Conservation (phyloP, 2,797 vertebrate species). For the Loriculus beryllinus region DNA sequence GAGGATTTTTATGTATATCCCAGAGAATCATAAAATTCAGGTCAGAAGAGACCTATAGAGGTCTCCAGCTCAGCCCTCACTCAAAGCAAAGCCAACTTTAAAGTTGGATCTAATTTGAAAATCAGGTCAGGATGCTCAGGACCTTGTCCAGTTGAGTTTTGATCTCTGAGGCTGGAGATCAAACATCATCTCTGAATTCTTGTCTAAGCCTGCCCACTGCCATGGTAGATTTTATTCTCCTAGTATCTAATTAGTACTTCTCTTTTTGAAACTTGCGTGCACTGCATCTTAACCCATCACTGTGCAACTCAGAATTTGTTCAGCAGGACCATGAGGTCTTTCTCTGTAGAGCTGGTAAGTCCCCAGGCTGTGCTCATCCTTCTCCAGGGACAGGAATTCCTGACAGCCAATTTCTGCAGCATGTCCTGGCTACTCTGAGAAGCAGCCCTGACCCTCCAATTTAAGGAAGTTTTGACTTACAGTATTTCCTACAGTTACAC, state of each 20-base stretch:
- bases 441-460: fast-evolving
- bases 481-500: background rate
- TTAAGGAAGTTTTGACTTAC: background rate
- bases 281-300: fast-evolving
- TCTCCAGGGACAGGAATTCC: background rate
- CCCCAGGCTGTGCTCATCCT: fast-evolving
- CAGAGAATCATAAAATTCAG: background rate
- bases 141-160: background rate
- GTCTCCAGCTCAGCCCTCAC: background rate
- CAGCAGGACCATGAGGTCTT: background rate
- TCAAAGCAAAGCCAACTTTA: background rate
- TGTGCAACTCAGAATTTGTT: fast-evolving
- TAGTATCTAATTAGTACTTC: background rate
- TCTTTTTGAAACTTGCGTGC: background rate
- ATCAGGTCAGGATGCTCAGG: background rate
- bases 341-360: background rate
- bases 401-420: background rate
- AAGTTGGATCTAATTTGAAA: background rate
- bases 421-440: fast-evolving
- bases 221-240: background rate
- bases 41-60: background rate
- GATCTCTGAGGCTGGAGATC: background rate
- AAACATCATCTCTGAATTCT: background rate
- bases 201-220: background rate
- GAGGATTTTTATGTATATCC: background rate